Conservation (phyloP, 53 echinoderm and acorn worm genomes). For the Glandiceps talaboti region DNA sequence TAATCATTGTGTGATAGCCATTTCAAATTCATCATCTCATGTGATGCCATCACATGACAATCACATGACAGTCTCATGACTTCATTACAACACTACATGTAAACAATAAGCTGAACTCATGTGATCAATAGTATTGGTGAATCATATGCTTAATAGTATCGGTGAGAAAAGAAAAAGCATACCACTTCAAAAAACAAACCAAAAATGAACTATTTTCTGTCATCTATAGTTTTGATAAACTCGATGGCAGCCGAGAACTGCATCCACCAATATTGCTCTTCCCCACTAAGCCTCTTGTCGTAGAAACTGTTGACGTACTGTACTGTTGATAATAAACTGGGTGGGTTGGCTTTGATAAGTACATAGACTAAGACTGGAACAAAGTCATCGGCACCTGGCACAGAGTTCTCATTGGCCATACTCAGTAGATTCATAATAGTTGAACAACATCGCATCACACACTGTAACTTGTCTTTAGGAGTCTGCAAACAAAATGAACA, state of each 20-base stretch:
- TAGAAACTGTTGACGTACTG: constrained; percentile 70
- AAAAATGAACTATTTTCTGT: constrained; percentile 37
- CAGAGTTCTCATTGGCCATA: constrained; percentile 62
- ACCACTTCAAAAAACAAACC: too few relatives aligned
- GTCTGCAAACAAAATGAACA: constrained; percentile 39
- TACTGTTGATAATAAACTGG: constrained; percentile 80
- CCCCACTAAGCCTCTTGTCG: constrained; percentile 42
- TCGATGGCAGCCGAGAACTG: constrained; percentile 90
- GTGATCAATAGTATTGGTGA: too few relatives aligned
- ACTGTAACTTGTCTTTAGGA: constrained; percentile 88
- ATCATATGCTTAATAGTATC: too few relatives aligned
- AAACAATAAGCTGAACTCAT: too few relatives aligned
- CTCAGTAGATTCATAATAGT: constrained; percentile 94
- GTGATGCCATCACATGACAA: too few relatives aligned
- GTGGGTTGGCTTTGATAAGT: constrained; percentile 92
- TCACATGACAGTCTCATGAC: too few relatives aligned
- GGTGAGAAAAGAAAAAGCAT: too few relatives aligned
- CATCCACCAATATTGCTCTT: constrained; percentile 98
- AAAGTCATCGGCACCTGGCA: constrained; percentile 81
- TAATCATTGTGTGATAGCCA: too few relatives aligned
- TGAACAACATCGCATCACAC: constrained; percentile 73
- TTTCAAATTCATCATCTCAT: too few relatives aligned
- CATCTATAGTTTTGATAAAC: constrained; percentile 81
- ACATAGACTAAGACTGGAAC: constrained; percentile 87
- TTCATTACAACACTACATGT: too few relatives aligned